phyloP scores from a whole-genome alignment of 35 echinoderm and acorn worm species.

The Hemicentrotus pulcherrimus region DNA sequence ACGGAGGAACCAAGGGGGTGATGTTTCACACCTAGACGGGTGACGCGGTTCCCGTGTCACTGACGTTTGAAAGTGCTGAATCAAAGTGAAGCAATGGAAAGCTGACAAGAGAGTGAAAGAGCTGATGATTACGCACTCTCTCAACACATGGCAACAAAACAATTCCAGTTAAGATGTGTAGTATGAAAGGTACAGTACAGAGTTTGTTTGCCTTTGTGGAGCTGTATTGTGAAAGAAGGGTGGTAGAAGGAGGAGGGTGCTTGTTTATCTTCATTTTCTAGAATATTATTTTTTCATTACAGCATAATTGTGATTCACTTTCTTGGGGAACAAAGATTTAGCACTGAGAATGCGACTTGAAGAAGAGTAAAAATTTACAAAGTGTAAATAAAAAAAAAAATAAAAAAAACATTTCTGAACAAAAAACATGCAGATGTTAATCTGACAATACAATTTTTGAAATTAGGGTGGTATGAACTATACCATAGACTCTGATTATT shows the following conservation, averaged over 20 bases:
- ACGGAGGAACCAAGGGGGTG: neutral
- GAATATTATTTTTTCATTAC: no score
- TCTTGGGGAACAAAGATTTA: neutral
- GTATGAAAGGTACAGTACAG: neutral
- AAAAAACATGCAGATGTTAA: no score
- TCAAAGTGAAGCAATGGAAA: neutral
- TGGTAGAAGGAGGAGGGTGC: no score
- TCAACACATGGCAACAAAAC: neutral
- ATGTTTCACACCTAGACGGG: neutral
- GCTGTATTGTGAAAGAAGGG: neutral
- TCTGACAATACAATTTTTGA: neutral
- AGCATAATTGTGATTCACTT: no score
- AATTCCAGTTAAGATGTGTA: neutral
- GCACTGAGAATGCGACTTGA: neutral
- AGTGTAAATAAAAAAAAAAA: no score
- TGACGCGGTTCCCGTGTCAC: conserved; percentile 6
- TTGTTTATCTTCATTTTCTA: no score
- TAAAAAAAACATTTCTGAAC: no score
- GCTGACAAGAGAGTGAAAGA: neutral
- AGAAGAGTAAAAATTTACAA: no score
- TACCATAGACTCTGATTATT: neutral
- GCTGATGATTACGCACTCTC: neutral
- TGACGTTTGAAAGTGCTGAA: conserved; percentile 17
- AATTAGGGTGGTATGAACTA: neutral
- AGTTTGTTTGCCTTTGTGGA: neutral